Conservation (phyloP, 2,888 invertebrate genomes). For the Abrostola triplasia region DNA sequence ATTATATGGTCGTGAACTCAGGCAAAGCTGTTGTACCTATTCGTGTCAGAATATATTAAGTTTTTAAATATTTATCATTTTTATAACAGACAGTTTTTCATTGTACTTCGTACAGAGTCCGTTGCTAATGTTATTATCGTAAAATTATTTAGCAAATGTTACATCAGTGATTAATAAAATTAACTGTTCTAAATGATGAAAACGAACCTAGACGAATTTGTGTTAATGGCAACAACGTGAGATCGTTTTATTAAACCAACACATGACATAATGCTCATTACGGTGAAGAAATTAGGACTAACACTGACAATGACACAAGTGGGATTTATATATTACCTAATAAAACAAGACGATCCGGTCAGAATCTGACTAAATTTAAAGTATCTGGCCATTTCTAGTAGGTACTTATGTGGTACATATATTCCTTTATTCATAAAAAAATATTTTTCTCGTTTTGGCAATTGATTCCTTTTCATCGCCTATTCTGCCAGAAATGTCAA, state of each 20-base stretch:
- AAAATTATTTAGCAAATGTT: constrained; percentile 26
- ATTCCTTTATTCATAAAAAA: too few species aligned
- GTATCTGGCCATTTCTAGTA: too few species aligned
- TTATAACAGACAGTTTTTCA: constrained; percentile 2
- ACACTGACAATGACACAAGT: constrained; percentile 5
- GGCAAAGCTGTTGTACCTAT: too few species aligned
- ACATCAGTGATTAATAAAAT: background rate
- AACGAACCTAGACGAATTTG: constrained; percentile 26
- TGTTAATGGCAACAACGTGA: constrained; percentile 32
- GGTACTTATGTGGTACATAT: too few species aligned
- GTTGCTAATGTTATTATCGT: constrained; percentile 21
- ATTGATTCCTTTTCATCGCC: too few species aligned
- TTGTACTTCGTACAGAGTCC: constrained; percentile 39
- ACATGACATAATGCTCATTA: constrained; percentile 6
- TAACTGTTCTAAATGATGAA: constrained; percentile 27
- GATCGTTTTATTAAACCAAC: constrained; percentile 9
- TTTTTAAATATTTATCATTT: too few species aligned
- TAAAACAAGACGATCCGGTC: constrained; percentile 1
- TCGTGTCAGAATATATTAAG: too few species aligned
- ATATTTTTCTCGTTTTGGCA: too few species aligned
- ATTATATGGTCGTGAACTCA: too few species aligned
- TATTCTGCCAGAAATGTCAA: too few species aligned
- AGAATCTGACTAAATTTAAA: background rate
- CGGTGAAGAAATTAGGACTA: constrained; percentile 6
- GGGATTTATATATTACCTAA: constrained; percentile 3